Base-by-base conservation (phyloP, 2,888 invertebrate genomes). In the Rotaria socialis region DNA sequence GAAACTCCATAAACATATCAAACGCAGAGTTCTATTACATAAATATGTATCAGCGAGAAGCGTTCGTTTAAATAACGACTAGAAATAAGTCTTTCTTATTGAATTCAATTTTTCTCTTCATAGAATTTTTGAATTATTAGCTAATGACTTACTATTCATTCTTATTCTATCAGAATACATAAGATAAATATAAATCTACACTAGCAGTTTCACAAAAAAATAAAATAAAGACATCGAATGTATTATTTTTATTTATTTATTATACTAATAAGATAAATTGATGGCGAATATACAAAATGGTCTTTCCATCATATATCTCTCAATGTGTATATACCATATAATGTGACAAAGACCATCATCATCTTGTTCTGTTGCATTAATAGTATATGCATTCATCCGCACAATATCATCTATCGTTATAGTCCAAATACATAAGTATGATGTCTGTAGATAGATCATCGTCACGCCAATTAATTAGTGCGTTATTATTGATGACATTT, bases 311-410 rank as follows among this genome's bases (percentile, higher is more conserved):
- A 4, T 67, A 67, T 67, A 16, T 67, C 67, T 27, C 27, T 14
- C 10, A 8, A 10, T 67, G 67, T 41, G 35, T 67, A 67, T 67
- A 27, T 35, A 35, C 19, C 35, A 35, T 67, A 67, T 16, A 35
- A 35, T 67, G 67, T 67, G 67, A 67, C 67, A 67, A 67, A 67
- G 67, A 67, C 35, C 35, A 67, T 67, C 35, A 67, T 67, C 35
- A 14, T 52, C 52, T 52, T 67, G 67, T 35, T 67, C 11, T 67
- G 67, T 67, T 67, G 35, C 16, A 35, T 67, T 35, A 35, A 11
- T 67, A 35, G 67, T 16, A 67, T 35, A 67, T 67, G 35, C 67
- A 67, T 67, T 67, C 35, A 14, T 35, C 67, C 67, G 35, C 35
- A 67, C 35, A 67, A 6, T 27, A 35, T 67, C 35, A 67, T 67